These are phyloP conservation scores for Euwallacea fornicatus DNA, from an alignment of 1,140 invertebrate species.

Conservation along the genomic window DNA sequence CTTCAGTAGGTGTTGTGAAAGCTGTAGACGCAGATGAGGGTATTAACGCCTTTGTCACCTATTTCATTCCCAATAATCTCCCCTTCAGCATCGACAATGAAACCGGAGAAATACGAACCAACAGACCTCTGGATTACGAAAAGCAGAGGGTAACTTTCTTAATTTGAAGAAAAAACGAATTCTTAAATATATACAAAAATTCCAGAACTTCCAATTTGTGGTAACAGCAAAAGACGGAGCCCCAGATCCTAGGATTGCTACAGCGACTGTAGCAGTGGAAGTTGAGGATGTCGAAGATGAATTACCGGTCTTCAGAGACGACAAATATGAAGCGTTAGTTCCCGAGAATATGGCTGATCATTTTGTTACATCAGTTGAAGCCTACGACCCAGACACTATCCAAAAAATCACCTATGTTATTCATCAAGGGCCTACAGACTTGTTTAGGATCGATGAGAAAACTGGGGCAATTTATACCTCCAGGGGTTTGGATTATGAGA, in stretches of 20 bases:
- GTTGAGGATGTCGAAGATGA: constrained; percentile 84
- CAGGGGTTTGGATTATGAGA: constrained; percentile 78
- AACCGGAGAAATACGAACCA: constrained; percentile 78
- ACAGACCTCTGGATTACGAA: constrained; percentile 80
- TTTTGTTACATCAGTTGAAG: constrained; percentile 61
- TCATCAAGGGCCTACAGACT: constrained; percentile 74
- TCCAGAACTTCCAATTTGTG: constrained; percentile 73
- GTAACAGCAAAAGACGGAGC: constrained; percentile 88
- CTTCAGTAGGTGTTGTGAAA: constrained; percentile 75
- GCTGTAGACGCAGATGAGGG: constrained; percentile 82
- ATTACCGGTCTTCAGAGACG: constrained; percentile 74
- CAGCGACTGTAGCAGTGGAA: constrained; percentile 80
- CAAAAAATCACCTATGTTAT: constrained; percentile 84
- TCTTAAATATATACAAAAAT: constrained; percentile 1
- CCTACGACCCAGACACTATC: constrained; percentile 77
- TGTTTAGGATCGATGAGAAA: constrained; percentile 80
- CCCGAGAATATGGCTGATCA: constrained; percentile 81
- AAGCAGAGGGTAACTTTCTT: constrained; percentile 63
- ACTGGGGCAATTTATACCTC: constrained; percentile 76
- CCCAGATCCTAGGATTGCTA: constrained; percentile 79
- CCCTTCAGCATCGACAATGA: constrained; percentile 77
- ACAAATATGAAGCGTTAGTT: constrained; percentile 73
- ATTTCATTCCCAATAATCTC: constrained; percentile 73
- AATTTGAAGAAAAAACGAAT: not conserved
- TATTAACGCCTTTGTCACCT: constrained; percentile 65